Evolutionary conservation across 1,140 invertebrate genomes (phyloP), one percentile per base, ranked within the genome.

Genomic region (Bacillus rossius): DNA sequence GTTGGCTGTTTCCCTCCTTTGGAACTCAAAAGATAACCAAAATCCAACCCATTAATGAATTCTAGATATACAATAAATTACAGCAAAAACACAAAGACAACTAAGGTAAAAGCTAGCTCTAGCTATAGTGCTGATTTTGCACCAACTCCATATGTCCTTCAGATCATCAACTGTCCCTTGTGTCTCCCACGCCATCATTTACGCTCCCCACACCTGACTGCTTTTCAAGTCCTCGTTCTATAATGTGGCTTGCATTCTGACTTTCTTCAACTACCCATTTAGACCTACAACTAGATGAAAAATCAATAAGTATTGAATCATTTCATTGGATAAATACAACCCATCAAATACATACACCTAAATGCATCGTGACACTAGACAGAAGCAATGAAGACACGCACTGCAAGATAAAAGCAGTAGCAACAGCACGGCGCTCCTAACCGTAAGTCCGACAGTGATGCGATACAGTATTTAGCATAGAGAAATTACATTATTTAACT

Each of bases 31-130:
- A 66, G 60, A 65, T 63, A 66, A 65, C 61, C 64, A 65, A 66
- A 68, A 61, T 63, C 63, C 61, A 66, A 62, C 66, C 63, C 61
- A 65, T 67, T 63, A 55, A 59, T 60, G 59, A 62, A 23, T 57
- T 29, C 42, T 29, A 58, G 62, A 65, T 62, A 64, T 57, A 68
- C 65, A 68, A 61, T 67, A 64, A 67, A 65, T 61, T 57, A 58
- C 49, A 58, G 63, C 64, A 62, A 61, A n/a, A 67, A 65, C 63
- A 68, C 64, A 64, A 65, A 63, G 63, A 62, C 59, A 61, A 65
- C 66, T 66, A 66, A 65, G 58, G 55, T 65, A 65, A 66, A 61
- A 29, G 47, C 51, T 58, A 47, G 47, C 51, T 58, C 41, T 58
- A 58, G 48, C 50, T 58, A 55, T 61, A 61, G 49, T 61, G 55